Percentiles rank a stretch among this genome's conserved stretches.
These are phyloP conservation scores for Sylvia atricapilla DNA, from an alignment of 2,113 vertebrate genomes.

Conservation along the genomic window DNA sequence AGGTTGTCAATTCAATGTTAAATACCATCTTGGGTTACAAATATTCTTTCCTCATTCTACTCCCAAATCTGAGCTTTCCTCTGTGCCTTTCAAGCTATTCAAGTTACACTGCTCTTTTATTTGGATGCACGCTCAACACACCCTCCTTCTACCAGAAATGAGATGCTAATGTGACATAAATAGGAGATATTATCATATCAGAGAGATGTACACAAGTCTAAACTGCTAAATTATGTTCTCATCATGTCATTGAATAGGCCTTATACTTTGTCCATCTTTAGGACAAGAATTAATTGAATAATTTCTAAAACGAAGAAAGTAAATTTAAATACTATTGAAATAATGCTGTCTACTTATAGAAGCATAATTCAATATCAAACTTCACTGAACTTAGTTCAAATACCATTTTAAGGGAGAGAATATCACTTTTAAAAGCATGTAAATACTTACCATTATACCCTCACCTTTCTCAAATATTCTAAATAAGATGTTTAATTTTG, in stretches of 20 bases:
- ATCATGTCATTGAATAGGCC: neutral
- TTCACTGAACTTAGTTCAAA: neutral
- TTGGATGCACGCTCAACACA: neutral
- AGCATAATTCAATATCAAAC: neutral
- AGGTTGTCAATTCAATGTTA: conserved; percentile 3
- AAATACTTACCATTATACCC: neutral
- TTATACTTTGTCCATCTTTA: neutral
- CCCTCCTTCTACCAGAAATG: neutral
- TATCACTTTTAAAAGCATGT: neutral
- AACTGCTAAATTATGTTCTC: neutral
- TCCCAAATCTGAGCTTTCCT: neutral
- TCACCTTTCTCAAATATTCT: neutral
- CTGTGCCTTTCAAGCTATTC: neutral
- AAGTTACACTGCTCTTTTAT: neutral
- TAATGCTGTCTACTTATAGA: neutral
- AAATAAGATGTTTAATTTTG: neutral
- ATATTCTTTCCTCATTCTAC: neutral
- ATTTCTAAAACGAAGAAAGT: neutral
- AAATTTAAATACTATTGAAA: neutral
- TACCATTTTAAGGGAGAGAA: neutral
- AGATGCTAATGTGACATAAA: neutral
- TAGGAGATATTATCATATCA: neutral
- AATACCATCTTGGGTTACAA: neutral
- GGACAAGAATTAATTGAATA: neutral
- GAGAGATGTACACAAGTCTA: neutral